phyloP scores from a whole-genome alignment of 2,113 vertebrate genomes.

The Eurypyga helias region DNA sequence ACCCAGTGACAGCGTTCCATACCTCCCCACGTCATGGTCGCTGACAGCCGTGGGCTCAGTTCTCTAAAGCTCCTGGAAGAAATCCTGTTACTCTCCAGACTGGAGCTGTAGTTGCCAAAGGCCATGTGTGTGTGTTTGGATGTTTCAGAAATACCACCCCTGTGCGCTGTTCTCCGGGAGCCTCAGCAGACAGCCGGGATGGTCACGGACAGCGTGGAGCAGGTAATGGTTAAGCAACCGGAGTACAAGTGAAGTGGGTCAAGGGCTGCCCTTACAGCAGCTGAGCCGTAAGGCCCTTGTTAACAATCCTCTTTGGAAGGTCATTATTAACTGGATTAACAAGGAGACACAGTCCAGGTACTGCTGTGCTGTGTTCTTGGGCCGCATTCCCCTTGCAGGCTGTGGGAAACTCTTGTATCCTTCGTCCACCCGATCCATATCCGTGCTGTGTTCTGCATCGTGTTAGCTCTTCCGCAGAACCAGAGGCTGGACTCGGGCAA shows the following conservation, averaged over 20 bases:
- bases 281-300: slow-evolving; percentile 18
- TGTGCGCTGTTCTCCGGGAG: slow-evolving; percentile 1
- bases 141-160: slow-evolving; percentile 67
- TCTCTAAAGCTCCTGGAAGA: background rate
- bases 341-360: background rate
- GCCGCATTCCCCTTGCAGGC: background rate
- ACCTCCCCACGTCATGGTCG: background rate
- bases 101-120: background rate
- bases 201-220: background rate
- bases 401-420: background rate
- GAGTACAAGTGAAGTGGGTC: slow-evolving; percentile 18
- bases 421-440: background rate
- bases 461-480: background rate
- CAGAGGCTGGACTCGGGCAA: background rate
- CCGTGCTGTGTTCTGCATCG: background rate
- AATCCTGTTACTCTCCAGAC: background rate
- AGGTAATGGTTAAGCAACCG: slow-evolving; percentile 42
- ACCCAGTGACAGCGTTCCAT: rapidly evolving
- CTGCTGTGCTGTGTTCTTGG: background rate
- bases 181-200: background rate
- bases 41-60: background rate
- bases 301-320: slow-evolving; percentile 56
- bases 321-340: slow-evolving; percentile 55
- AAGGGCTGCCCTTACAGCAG: slow-evolving; percentile 29
- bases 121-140: background rate